Percentiles rank a stretch among this genome's conserved stretches.
Evolutionary conservation across 2,797 vertebrate species (phyloP).

Genomic region (Arnoldichthys spilopterus): DNA sequence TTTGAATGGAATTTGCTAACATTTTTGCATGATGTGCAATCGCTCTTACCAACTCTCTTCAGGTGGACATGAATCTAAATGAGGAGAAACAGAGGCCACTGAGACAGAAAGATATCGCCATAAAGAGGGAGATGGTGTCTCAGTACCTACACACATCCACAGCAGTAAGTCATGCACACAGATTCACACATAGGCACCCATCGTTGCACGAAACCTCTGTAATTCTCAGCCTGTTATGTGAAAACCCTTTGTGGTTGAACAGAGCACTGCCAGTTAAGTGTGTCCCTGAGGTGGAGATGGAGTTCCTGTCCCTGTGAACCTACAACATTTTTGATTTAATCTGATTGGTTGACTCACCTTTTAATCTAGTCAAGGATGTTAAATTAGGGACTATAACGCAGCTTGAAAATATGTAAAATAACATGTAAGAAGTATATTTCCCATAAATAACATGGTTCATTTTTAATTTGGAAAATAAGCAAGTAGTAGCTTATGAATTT

Average conservation of each 20-base stretch:
- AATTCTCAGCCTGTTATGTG: not conserved
- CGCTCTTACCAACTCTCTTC: not conserved
- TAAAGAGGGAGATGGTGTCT: constrained; percentile 93
- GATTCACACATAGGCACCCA: not conserved
- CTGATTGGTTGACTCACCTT: not conserved
- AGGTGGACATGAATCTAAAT: constrained; percentile 93
- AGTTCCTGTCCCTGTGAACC: not conserved
- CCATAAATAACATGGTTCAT: too few relatives aligned
- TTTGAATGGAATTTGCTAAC: not conserved
- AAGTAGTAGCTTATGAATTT: too few relatives aligned
- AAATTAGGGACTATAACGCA: too few relatives aligned
- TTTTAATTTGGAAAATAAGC: too few relatives aligned
- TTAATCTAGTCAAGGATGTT: too few relatives aligned
- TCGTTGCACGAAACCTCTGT: not conserved
- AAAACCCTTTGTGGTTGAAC: constrained; percentile 3
- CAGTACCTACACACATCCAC: constrained; percentile 91
- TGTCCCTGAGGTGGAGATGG: not conserved
- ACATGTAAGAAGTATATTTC: too few relatives aligned
- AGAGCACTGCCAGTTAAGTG: not conserved
- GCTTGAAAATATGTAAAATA: too few relatives aligned
- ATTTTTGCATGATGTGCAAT: not conserved
- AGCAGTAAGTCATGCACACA: constrained; percentile 76
- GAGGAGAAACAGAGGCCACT: constrained; percentile 89
- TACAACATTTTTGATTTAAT: not conserved
- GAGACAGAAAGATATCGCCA: constrained; percentile 85